These are phyloP conservation scores for Sarotherodon lohbergeri DNA, from an alignment of 2,113 vertebrate species.

Conservation along the genomic window DNA sequence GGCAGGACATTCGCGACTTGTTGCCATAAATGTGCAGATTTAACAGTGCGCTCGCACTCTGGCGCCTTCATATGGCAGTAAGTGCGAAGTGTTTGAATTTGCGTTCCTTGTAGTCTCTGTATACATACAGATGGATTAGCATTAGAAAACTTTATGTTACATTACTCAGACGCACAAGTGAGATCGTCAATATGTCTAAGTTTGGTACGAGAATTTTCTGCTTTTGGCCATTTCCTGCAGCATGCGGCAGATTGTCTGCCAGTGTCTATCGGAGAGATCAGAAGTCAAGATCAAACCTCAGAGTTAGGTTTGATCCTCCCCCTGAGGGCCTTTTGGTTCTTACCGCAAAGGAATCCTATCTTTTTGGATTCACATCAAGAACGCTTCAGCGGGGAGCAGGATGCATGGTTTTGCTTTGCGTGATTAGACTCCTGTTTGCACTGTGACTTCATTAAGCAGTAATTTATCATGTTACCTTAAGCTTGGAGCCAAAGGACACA, in stretches of 20 bases:
- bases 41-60: background rate
- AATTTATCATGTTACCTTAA: background rate
- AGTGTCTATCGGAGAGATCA: background rate
- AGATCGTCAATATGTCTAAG: background rate
- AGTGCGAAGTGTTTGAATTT: background rate
- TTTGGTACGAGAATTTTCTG: background rate
- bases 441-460: background rate
- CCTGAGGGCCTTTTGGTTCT: background rate
- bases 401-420: background rate
- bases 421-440: background rate
- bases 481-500: background rate
- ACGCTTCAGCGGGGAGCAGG: background rate
- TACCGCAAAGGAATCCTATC: rapidly evolving
- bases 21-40: background rate
- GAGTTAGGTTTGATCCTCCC: background rate
- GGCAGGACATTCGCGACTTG: background rate
- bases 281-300: background rate
- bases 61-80: background rate
- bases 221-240: background rate
- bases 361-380: background rate
- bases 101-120: rapidly evolving
- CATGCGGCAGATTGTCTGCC: rapidly evolving
- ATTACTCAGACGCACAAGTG: background rate
- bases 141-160: background rate
- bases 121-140: background rate